Evolutionary conservation across 2,113 vertebrate species (phyloP).

Genomic region (Sciurus niger): DNA sequence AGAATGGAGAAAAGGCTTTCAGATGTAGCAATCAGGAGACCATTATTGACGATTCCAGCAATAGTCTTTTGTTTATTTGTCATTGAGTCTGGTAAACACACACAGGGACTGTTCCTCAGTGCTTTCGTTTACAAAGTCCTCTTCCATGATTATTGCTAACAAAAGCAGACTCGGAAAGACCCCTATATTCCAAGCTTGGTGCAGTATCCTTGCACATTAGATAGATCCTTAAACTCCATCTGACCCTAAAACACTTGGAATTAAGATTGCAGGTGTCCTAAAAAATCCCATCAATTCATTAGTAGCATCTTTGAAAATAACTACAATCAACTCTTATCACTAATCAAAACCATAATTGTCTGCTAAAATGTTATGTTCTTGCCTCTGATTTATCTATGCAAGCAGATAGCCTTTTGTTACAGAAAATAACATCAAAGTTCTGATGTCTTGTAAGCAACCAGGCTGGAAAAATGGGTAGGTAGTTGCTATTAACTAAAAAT

Average conservation of each 20-base stretch:
- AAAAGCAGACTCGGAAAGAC: background rate
- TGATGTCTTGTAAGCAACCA: background rate
- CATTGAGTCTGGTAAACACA: background rate
- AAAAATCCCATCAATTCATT: conserved; percentile 31
- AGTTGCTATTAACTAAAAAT: conserved; percentile 35
- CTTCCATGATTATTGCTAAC: background rate
- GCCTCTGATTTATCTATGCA: conserved; percentile 27
- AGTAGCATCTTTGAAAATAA: background rate
- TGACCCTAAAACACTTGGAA: background rate
- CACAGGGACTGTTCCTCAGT: background rate
- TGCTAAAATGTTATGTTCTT: background rate
- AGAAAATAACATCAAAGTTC: background rate
- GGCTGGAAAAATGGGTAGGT: background rate
- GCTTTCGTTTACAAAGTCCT: background rate
- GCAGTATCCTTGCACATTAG: background rate
- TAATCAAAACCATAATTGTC: background rate
- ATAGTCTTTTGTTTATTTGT: background rate
- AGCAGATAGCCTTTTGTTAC: background rate
- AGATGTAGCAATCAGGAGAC: background rate
- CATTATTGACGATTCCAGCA: background rate
- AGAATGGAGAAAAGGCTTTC: background rate
- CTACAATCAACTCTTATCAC: background rate
- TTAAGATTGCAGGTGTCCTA: background rate
- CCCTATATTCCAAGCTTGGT: background rate
- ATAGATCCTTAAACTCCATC: background rate